phyloP scores from a whole-genome alignment of 92 coral and sea anemone genomes.

The Galaxea fascicularis region DNA sequence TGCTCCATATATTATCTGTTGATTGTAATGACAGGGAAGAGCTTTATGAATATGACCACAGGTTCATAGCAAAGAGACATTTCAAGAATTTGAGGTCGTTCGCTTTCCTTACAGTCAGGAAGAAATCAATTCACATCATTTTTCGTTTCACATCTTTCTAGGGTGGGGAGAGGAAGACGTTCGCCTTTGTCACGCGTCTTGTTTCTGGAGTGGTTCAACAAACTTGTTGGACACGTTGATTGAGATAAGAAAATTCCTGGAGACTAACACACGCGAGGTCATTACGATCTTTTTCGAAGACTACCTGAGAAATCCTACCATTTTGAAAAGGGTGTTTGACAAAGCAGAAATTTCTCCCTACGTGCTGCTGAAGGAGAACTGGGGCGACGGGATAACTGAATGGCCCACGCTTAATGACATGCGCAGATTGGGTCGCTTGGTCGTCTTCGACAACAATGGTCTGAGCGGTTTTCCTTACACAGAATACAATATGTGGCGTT shows the following conservation, averaged over 20 bases:
- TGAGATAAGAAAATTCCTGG: slow-evolving; percentile 82
- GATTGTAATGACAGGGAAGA: no score
- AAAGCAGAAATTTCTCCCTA: slow-evolving; percentile 78
- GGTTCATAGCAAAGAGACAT: no score
- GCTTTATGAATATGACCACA: no score
- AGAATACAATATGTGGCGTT: slow-evolving; percentile 87
- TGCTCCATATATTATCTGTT: no score
- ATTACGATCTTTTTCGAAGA: slow-evolving; percentile 93
- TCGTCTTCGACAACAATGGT: slow-evolving; percentile 91
- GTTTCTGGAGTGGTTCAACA: slow-evolving; percentile 94
- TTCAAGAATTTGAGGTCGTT: no score
- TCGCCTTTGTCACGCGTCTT: slow-evolving; percentile 88
- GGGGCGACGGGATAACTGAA: slow-evolving; percentile 75
- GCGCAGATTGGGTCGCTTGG: slow-evolving; percentile 86
- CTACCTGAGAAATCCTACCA: slow-evolving; percentile 81
- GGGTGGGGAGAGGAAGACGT: slow-evolving; percentile 94
- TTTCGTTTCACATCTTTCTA: slow-evolving; percentile 30
- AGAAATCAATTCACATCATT: no score
- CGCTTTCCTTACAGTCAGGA: neutral
- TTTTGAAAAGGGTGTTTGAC: slow-evolving; percentile 87
- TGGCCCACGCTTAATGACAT: slow-evolving; percentile 96
- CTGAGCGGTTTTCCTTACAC: slow-evolving; percentile 89
- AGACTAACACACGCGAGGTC: slow-evolving; percentile 78
- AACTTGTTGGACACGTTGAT: slow-evolving; percentile 83
- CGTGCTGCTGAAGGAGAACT: slow-evolving; percentile 75